Conservation (phyloP, 2,888 invertebrate species). For the Cremastinae sp. region DNA sequence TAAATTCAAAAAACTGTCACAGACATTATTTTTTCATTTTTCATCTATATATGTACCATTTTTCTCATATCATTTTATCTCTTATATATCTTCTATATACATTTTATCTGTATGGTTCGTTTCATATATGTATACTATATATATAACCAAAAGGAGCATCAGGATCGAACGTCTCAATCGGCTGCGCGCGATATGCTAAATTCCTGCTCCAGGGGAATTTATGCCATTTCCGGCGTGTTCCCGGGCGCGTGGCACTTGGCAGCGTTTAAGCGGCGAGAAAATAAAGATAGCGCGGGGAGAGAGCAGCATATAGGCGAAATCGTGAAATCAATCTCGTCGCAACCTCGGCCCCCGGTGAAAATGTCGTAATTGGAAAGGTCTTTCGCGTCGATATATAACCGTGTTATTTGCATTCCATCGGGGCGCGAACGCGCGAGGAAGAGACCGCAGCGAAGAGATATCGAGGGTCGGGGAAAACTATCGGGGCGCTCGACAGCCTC, state of each 20-base stretch:
- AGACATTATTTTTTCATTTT: no score
- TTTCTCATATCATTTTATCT: no score
- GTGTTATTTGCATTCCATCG: slow-evolving; percentile 46
- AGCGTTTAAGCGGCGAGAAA: neutral
- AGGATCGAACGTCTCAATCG: neutral
- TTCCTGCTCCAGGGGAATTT: neutral
- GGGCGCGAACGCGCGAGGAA: neutral
- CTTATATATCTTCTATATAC: no score
- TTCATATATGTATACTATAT: no score
- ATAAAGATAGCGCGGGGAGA: no score
- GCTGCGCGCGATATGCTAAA: slow-evolving; percentile 11
- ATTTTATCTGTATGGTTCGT: no score
- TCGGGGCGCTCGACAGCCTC: slow-evolving; percentile 16
- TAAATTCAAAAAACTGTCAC: no score
- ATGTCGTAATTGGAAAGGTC: slow-evolving; percentile 43
- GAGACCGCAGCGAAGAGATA: no score
- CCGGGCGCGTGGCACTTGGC: neutral
- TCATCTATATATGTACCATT: no score
- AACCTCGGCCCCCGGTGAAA: slow-evolving; percentile 12
- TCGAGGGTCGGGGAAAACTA: slow-evolving; percentile 12
- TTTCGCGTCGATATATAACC: slow-evolving; percentile 11
- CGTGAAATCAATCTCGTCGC: slow-evolving; percentile 35
- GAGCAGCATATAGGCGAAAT: no score
- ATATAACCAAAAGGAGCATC: no score
- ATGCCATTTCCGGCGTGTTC: neutral